phyloP scores from a whole-genome alignment of 1,140 invertebrate genomes.

The Holotrichia oblita region DNA sequence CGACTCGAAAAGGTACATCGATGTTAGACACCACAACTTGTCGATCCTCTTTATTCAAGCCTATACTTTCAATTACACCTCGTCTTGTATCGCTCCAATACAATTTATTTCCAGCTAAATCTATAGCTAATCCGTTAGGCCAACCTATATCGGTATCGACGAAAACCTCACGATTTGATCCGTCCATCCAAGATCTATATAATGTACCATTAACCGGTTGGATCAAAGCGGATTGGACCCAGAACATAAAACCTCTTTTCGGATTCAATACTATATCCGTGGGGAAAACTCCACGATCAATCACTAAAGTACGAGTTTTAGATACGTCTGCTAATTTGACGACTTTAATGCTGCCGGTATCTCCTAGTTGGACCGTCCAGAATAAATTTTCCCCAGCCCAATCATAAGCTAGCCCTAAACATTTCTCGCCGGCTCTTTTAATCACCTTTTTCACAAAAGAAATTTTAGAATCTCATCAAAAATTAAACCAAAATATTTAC shows the following conservation, averaged over 20 bases:
- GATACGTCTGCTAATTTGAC: conserved; percentile 66
- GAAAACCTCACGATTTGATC: conserved; percentile 67
- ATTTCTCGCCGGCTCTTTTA: background rate
- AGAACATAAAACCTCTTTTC: conserved; percentile 73
- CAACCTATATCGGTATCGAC: conserved; percentile 72
- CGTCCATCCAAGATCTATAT: conserved; percentile 83
- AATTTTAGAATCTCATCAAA: background rate
- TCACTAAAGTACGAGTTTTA: conserved; percentile 66
- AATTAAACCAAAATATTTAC: background rate
- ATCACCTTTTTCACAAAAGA: background rate
- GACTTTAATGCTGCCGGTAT: conserved; percentile 69
- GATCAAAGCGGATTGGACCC: conserved; percentile 68
- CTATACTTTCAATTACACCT: conserved; percentile 79
- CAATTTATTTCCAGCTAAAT: conserved; percentile 74
- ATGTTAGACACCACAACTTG: conserved; percentile 68
- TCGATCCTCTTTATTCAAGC: conserved; percentile 76
- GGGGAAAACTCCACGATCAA: conserved; percentile 67
- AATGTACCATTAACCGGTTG: conserved; percentile 64
- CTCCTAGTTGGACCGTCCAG: conserved; percentile 75
- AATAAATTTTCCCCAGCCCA: conserved; percentile 84
- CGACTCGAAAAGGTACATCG: conserved; percentile 79
- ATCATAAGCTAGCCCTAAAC: conserved; percentile 78
- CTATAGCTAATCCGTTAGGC: conserved; percentile 89
- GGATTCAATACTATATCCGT: conserved; percentile 77
- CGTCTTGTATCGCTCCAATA: conserved; percentile 83